A percentile compares a stretch with the other conserved stretches of the same genome.
These are phyloP conservation scores for Drosophila yakuba DNA, from an alignment of 1,140 invertebrate genomes.

Conservation along the genomic window DNA sequence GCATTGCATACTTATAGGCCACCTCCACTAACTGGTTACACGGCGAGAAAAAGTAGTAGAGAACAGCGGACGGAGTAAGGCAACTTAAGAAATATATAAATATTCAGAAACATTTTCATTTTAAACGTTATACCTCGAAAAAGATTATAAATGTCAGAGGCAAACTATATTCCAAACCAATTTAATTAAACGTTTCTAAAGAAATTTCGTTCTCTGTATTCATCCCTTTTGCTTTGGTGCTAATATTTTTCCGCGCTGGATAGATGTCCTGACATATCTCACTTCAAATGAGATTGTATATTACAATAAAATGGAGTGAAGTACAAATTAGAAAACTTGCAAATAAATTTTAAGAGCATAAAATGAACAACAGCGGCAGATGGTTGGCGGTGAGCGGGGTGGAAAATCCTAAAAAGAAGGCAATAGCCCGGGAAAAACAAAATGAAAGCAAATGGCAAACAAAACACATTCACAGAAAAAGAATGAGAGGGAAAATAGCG, in stretches of 20 bases:
- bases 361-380: slow-evolving; percentile 53
- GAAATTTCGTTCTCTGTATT: not conserved
- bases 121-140: no score
- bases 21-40: slow-evolving; percentile 12
- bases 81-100: no score
- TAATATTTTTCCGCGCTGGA: slow-evolving; percentile 38
- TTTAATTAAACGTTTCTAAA: no score
- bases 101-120: no score
- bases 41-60: not conserved
- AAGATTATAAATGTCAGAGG: no score
- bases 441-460: slow-evolving; percentile 75
- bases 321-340: slow-evolving; percentile 84
- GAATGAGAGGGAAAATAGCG: slow-evolving; percentile 60
- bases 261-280: slow-evolving; percentile 57
- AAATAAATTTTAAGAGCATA: slow-evolving; percentile 81
- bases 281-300: slow-evolving; percentile 81
- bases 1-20: slow-evolving; percentile 63
- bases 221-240: not conserved
- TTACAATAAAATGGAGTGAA: slow-evolving; percentile 84
- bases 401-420: slow-evolving; percentile 11
- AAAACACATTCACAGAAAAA: slow-evolving; percentile 69
- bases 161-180: no score
- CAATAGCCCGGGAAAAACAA: slow-evolving; percentile 33
- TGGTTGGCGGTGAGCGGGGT: not conserved
- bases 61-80: no score